phyloP scores from a whole-genome alignment of 2,888 invertebrate genomes.

The Prosapia bicincta region DNA sequence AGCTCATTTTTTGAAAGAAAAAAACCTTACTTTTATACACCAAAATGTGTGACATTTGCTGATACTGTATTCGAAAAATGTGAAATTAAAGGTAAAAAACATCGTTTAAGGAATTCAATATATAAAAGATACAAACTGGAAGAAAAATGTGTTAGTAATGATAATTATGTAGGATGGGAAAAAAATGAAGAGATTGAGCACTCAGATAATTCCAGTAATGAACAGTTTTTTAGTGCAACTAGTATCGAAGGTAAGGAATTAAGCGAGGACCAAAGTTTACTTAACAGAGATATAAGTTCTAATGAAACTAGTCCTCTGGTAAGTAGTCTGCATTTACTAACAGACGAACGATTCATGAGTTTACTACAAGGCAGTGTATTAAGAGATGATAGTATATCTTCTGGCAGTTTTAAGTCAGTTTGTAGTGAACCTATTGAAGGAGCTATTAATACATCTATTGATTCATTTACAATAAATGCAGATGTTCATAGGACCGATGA shows the following conservation, averaged over 20 bases:
- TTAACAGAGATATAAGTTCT: neutral
- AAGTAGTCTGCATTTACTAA: constrained; percentile 37
- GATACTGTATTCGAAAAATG: neutral
- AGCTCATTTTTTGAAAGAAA: neutral
- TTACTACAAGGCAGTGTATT: constrained; percentile 30
- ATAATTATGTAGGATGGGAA: neutral
- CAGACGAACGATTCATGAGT: constrained; percentile 34
- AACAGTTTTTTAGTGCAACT: constrained; percentile 27
- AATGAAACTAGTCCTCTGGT: constrained; percentile 36
- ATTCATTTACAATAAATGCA: constrained; percentile 34
- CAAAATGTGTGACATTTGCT: neutral
- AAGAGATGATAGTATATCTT: constrained; percentile 29
- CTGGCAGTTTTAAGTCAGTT: constrained; percentile 35
- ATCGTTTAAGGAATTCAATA: neutral
- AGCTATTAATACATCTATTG: constrained; percentile 31
- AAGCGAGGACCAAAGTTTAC: constrained; percentile 9
- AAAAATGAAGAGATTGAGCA: neutral
- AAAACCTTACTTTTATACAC: no score
- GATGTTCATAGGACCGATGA: constrained; percentile 32
- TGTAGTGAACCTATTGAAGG: constrained; percentile 28
- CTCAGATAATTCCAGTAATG: constrained; percentile 9
- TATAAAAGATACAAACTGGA: neutral
- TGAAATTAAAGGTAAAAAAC: neutral
- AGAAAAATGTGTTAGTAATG: neutral
- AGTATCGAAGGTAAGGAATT: constrained; percentile 19